phyloP scores from a whole-genome alignment of 2,797 vertebrate genomes.

The Epinephelus coioides region DNA sequence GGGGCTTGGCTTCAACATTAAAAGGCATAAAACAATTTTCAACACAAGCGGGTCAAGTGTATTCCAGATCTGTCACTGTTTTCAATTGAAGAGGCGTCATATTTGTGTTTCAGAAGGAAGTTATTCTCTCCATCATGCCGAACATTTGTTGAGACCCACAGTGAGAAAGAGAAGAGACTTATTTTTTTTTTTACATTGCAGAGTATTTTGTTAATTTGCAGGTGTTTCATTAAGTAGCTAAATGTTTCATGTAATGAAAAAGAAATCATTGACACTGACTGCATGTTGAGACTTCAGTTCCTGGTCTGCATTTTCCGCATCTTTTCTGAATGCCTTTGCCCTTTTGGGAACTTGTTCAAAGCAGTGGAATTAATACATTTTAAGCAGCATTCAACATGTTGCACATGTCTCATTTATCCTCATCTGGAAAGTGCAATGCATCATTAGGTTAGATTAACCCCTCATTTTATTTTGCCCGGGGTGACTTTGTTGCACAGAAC shows the following conservation, averaged over 20 bases:
- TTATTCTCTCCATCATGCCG: slow-evolving; percentile 22
- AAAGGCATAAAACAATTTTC: slow-evolving; percentile 60
- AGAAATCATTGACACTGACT: slow-evolving; percentile 1
- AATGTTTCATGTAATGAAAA: slow-evolving; percentile 8
- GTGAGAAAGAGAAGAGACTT: not conserved
- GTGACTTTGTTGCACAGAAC: slow-evolving; percentile 5
- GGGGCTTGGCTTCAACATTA: slow-evolving; percentile 54
- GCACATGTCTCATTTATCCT: slow-evolving; percentile 29
- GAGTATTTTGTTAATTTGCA: slow-evolving; percentile 23
- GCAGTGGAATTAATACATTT: slow-evolving; percentile 3
- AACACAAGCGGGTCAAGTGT: slow-evolving; percentile 56
- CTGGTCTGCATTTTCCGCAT: not conserved
- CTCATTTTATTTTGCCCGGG: not conserved
- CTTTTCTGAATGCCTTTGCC: slow-evolving; percentile 10
- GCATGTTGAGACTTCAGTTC: slow-evolving; percentile 5
- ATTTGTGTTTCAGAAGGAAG: slow-evolving; percentile 44
- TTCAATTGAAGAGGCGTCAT: slow-evolving; percentile 45
- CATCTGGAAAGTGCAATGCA: slow-evolving; percentile 11
- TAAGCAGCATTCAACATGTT: slow-evolving; percentile 30
- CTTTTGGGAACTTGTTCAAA: slow-evolving; percentile 39
- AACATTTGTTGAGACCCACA: slow-evolving; percentile 20
- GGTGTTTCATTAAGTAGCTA: slow-evolving; percentile 16
- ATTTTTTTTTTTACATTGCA: slow-evolving; percentile 7
- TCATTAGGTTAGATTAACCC: slow-evolving; percentile 2
- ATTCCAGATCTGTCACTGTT: slow-evolving; percentile 54